phyloP scores from a whole-genome alignment of 1,140 invertebrate species.

The Acromyrmex charruanus region DNA sequence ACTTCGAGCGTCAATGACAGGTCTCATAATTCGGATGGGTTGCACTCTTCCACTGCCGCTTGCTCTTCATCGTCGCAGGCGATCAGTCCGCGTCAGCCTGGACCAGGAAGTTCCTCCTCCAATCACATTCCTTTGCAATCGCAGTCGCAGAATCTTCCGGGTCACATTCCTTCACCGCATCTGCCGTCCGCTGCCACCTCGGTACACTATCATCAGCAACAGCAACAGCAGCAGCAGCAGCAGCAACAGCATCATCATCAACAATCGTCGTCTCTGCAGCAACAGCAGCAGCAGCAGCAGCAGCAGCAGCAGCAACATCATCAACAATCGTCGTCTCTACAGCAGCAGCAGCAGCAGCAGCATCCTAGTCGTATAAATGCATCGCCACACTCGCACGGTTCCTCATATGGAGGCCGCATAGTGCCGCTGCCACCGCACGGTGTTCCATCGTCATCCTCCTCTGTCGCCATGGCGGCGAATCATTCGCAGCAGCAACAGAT shows the following conservation, averaged over 20 bases:
- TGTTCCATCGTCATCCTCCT: conserved; percentile 72
- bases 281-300: conserved; percentile 72
- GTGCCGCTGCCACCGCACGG: conserved; percentile 66
- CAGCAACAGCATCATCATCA: conserved; percentile 45
- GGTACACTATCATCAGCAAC: conserved; percentile 65
- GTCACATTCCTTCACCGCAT: conserved; percentile 83
- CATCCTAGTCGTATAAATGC: conserved; percentile 77
- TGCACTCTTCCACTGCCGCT: conserved; percentile 69
- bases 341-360: conserved; percentile 75
- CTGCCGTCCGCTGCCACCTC: conserved; percentile 67
- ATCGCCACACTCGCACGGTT: conserved; percentile 63
- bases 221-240: conserved; percentile 31
- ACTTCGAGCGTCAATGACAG: conserved; percentile 43
- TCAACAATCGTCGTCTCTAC: conserved; percentile 56
- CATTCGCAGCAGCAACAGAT: conserved; percentile 72
- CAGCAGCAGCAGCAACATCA: conserved; percentile 70
- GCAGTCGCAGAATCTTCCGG: conserved; percentile 79
- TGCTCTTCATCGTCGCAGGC: conserved; percentile 75
- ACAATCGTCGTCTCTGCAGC: not conserved
- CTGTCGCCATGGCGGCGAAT: conserved; percentile 69
- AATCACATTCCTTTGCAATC: conserved; percentile 83
- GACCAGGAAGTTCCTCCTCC: conserved; percentile 52
- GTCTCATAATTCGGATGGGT: conserved; percentile 58
- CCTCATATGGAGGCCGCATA: conserved; percentile 72
- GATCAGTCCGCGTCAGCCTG: conserved; percentile 69